A percentile compares a stretch with the other conserved stretches of the same genome.
phyloP scores from a whole-genome alignment of 2,888 invertebrate species.

The Galerucella calmariensis region DNA sequence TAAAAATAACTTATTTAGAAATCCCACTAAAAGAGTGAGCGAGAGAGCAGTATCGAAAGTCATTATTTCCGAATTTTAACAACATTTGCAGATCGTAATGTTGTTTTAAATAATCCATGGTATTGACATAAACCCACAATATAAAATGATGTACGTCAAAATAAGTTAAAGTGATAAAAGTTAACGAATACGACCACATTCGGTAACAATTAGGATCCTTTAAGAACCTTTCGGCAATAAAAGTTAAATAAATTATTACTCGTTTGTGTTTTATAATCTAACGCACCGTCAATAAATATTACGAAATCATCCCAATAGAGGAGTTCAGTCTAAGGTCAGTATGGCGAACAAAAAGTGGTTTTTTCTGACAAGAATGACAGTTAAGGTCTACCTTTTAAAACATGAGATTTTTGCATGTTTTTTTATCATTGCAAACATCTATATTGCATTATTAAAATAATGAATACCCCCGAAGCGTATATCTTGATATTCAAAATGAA shows the following conservation, averaged over 20 bases:
- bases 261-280: neutral
- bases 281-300: neutral
- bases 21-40: slow-evolving; percentile 39
- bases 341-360: no score
- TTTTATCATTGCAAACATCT: no score
- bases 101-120: slow-evolving; percentile 52
- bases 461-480: no score
- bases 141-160: slow-evolving; percentile 52
- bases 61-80: slow-evolving; percentile 45
- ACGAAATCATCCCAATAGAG: no score
- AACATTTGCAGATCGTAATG: slow-evolving; percentile 46
- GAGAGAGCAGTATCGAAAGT: slow-evolving; percentile 38
- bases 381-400: no score
- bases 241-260: slow-evolving; percentile 5
- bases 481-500: no score
- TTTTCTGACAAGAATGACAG: no score
- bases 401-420: no score
- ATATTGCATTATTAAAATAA: no score
- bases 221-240: slow-evolving; percentile 17
- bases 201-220: slow-evolving; percentile 50
- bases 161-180: slow-evolving; percentile 49
- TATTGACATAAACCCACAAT: slow-evolving; percentile 50
- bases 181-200: slow-evolving; percentile 51
- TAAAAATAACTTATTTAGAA: slow-evolving; percentile 48
- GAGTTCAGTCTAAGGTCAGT: no score